These are phyloP conservation scores for Pecten maximus DNA, from an alignment of 2,888 invertebrate species.

Conservation along the genomic window DNA sequence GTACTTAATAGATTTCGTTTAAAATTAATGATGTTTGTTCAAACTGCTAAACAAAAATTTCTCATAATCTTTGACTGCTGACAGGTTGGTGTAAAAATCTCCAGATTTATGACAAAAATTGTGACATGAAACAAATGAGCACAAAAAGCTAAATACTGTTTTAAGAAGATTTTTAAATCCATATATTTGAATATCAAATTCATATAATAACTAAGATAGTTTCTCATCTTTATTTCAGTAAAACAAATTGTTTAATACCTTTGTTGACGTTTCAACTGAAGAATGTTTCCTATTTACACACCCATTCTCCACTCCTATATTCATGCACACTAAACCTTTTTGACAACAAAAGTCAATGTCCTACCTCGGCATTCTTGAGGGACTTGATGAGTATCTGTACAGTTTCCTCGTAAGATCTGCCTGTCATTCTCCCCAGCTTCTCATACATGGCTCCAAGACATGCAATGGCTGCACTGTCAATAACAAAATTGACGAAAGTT, in stretches of 20 bases:
- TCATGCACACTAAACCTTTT: background rate
- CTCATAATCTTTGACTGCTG: background rate
- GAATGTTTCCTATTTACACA: no score
- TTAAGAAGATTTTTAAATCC: no score
- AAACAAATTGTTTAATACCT: no score
- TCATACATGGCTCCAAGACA: constrained; percentile 98
- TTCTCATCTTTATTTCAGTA: no score
- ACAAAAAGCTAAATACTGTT: no score
- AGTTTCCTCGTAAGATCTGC: constrained; percentile 98
- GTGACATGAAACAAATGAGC: no score
- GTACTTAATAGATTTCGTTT: background rate
- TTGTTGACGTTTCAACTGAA: no score
- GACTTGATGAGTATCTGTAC: constrained; percentile 95
- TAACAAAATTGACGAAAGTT: background rate
- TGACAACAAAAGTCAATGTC: background rate
- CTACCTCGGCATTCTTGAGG: constrained; percentile 88
- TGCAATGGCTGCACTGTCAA: constrained; percentile 94
- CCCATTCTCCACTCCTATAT: no score
- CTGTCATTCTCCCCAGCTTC: constrained; percentile 99
- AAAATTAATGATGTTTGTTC: background rate
- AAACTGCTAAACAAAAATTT: background rate
- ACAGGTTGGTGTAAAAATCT: no score
- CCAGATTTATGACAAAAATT: no score
- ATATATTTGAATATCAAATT: no score
- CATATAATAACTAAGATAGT: no score